Evolutionary conservation across 1,140 invertebrate species (phyloP), one percentile per base, ranked within the genome.

Genomic region (Rhyacophila brunnea): DNA sequence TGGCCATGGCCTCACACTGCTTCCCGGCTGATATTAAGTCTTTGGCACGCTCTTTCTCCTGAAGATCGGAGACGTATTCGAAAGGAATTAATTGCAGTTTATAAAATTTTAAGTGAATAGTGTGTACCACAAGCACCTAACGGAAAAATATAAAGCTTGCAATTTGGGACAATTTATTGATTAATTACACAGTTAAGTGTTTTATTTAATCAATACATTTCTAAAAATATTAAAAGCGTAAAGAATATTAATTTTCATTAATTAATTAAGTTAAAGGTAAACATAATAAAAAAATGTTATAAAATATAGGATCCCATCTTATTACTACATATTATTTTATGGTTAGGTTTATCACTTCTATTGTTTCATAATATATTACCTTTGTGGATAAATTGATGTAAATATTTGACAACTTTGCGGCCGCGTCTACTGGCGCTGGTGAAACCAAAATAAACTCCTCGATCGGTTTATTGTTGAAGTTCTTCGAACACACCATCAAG

Each of bases 401-500:
- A 60, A 96, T 92, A 70, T 92, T 93, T 0, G 96, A 98, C 35
- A 99, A 78, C 80, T 99, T 99, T 20, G 96, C 96, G 6, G 97
- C 96, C 9, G 96, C 95, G 71, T 99, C 96, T 6, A 98, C 95
- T 0, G 97, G 97, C 7, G 96, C 96, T 13, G 95, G 93, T 0
- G 95, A 98, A 2, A 96, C 90, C 17, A 99, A 78, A 15, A 99
- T 89, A 72, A 99, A 99, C 70, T 99, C 96, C 71, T 97, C 90
- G 32, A 99, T 93, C 0, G 96, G 95, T 67, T 93, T 91, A 74
- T 99, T 98, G 64, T 95, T 90, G 75, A 93, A 89, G 67, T 94
- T 93, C 77, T 98, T 99, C 7, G 96, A 96, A 74, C 95, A 96
- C 4, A 98, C 88, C 94, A 99, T 99, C 68, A 99, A 80, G 74